Evolutionary conservation across 2,888 invertebrate species (phyloP), one percentile per base, ranked within the genome.

Genomic region (Acanthopleura granulata): DNA sequence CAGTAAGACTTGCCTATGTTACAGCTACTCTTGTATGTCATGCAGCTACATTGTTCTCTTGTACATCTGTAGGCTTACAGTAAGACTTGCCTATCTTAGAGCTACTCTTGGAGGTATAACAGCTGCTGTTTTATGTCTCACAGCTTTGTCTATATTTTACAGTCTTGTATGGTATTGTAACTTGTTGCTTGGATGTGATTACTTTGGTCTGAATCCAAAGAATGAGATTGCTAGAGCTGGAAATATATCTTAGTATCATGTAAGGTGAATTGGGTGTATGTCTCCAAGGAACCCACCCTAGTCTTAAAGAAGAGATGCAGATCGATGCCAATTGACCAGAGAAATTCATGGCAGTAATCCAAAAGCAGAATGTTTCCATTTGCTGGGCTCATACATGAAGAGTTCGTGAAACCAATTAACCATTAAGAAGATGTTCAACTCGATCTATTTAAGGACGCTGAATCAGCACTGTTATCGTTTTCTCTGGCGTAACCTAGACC

Each of bases 341-440:
- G 14, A 14, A 18, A 22, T 25, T 15, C 51, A 51, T 51, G 51
- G 18, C 51, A 51, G 14, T 15, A 15, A 14, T 15, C 51, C 51
- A 51, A 51, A 51, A 18, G 18, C 18, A 15, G 51, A 51, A 51
- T 51, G 14, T 15, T 51, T 51, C 51, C 51, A 51, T 62, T 22
- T 9, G 72, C 49, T 25, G 57, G 51, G 27, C n/a, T 1, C 27
- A 18, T 18, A 15, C 15, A 12, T 62, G 62, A 16, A 12, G 25
- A n/a, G n/a, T n/a, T n/a, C n/a, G 14, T 14, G 62, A 22, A 22
- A 62, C 62, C n/a, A n/a, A n/a, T n/a, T n/a, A n/a, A n/a, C n/a
- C n/a, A 70, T 70, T 30, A 70, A 40, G 22, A 70, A 70, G 70
- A 70, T 70, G 70, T 70, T 30, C 22, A 70, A 70, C 22, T 70